Conservation (phyloP, 2,113 vertebrate genomes). For the Phylloscopus whistleri region DNA sequence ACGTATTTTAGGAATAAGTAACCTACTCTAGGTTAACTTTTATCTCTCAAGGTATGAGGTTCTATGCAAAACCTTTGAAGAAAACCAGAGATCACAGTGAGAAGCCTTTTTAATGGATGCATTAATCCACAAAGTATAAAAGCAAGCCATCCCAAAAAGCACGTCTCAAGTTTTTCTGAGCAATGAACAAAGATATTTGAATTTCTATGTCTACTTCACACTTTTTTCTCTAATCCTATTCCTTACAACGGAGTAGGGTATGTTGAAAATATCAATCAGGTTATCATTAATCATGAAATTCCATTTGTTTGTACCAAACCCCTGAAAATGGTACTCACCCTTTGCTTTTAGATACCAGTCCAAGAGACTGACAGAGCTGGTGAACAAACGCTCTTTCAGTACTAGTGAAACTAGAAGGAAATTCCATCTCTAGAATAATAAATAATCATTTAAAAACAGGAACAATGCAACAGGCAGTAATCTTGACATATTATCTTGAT, state of each 20-base stretch:
- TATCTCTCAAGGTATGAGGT: neutral
- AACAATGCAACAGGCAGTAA: rapidly evolving
- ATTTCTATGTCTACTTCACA: neutral
- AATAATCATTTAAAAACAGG: neutral
- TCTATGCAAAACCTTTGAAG: neutral
- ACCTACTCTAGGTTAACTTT: neutral
- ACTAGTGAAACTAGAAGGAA: slow-evolving; percentile 87
- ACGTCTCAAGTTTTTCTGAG: neutral
- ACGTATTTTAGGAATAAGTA: neutral
- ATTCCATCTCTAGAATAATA: slow-evolving; percentile 83
- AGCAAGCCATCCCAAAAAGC: neutral
- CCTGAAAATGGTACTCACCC: slow-evolving; percentile 73
- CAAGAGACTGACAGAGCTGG: slow-evolving; percentile 83
- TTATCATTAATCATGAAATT: neutral
- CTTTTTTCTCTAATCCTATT: neutral
- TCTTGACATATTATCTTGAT: rapidly evolving
- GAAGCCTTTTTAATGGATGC: neutral
- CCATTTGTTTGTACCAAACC: neutral
- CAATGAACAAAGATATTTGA: neutral
- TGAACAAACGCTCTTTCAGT: slow-evolving; percentile 90
- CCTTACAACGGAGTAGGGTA: neutral
- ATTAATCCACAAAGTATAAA: neutral
- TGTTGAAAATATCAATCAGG: neutral
- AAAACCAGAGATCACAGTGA: neutral
- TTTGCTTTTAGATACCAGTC: slow-evolving; percentile 89